Conservation (phyloP, 1,140 invertebrate genomes). For the Papilio helenus region DNA sequence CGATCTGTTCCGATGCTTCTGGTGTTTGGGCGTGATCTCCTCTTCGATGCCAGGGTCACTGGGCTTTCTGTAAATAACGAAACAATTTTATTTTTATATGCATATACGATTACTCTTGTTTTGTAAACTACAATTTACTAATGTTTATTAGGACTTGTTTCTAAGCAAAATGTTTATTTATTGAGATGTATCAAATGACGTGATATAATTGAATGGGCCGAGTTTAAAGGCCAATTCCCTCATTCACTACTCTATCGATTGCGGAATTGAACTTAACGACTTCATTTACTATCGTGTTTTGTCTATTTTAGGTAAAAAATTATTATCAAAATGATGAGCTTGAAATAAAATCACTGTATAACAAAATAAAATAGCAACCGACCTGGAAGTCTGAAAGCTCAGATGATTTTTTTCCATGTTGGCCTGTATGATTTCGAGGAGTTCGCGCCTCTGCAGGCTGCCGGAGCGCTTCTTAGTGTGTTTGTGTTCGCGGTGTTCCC, state of each 20-base stretch:
- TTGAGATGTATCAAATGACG: background rate
- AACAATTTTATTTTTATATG: background rate
- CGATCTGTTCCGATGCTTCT: slow-evolving; percentile 81
- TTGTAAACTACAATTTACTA: background rate
- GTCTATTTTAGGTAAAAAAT: background rate
- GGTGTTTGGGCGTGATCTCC: slow-evolving; percentile 73
- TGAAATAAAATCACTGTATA: background rate
- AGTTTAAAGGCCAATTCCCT: background rate
- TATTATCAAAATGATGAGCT: background rate
- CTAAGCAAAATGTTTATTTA: background rate
- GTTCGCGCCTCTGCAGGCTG: slow-evolving; percentile 90
- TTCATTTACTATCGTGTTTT: background rate
- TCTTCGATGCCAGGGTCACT: slow-evolving; percentile 72
- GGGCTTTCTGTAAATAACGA: slow-evolving; percentile 75
- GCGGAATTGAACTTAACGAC: background rate
- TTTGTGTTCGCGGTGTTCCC: slow-evolving; percentile 68
- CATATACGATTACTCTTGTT: too few relatives aligned
- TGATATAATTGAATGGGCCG: background rate
- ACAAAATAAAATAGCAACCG: slow-evolving; percentile 52
- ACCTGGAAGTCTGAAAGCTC: slow-evolving; percentile 91
- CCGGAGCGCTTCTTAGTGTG: slow-evolving; percentile 84
- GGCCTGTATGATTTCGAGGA: slow-evolving; percentile 93
- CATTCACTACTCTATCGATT: background rate
- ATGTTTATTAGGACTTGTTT: background rate
- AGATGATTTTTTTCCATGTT: slow-evolving; percentile 96